phyloP scores from a whole-genome alignment of 2,888 invertebrate species.

The Drepanosiphum platanoidis region DNA sequence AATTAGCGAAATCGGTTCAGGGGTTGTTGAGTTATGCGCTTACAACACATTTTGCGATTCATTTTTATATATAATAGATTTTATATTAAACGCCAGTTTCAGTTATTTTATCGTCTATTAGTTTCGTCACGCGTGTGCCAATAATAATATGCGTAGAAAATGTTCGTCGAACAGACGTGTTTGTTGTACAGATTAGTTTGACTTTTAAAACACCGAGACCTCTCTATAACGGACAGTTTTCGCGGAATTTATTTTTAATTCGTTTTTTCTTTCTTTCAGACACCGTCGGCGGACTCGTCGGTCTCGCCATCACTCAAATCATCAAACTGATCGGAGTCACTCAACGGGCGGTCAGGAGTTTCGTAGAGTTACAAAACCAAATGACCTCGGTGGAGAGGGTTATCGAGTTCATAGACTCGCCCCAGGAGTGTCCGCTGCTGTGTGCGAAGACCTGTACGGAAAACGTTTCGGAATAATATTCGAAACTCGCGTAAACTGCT shows the following conservation, averaged over 20 bases:
- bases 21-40: no score
- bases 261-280: conserved; percentile 70
- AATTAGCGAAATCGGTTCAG: no score
- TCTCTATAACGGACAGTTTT: conserved; percentile 89
- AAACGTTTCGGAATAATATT: no score
- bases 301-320: conserved; percentile 83
- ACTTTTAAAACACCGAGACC: conserved; percentile 87
- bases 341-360: conserved; percentile 92
- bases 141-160: no score
- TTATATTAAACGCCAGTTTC: no score
- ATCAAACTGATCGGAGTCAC: conserved; percentile 81
- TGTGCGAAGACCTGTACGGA: conserved; percentile 54
- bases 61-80: no score
- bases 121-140: no score
- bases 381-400: conserved; percentile 93
- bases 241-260: no score
- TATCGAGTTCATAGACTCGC: conserved; percentile 79
- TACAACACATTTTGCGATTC: no score
- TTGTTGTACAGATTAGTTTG: conserved; percentile 91
- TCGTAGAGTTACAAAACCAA: conserved; percentile 86
- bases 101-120: no score
- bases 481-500: not conserved
- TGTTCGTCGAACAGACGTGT: conserved; percentile 91
- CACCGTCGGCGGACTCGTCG: conserved; percentile 75
- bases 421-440: conserved; percentile 69